Conservation (phyloP, 2,113 vertebrate species). For the Anguilla rostrata region DNA sequence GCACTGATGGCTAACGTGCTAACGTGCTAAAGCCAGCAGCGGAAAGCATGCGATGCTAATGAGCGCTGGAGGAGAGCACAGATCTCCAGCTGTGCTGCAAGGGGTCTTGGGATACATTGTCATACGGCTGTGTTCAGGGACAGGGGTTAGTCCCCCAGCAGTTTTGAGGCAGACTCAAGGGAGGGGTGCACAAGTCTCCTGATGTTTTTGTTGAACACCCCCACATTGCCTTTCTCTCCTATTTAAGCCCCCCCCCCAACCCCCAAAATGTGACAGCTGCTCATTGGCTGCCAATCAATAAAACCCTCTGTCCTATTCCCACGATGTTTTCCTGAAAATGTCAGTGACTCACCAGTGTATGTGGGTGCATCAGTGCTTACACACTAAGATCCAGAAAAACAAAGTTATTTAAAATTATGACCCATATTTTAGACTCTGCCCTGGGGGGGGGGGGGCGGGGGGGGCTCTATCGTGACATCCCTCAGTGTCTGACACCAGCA, state of each 20-base stretch:
- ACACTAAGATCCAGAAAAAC: no score
- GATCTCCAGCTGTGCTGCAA: conserved; percentile 26
- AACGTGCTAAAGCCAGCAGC: background rate
- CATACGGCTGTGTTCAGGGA: background rate
- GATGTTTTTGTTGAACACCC: background rate
- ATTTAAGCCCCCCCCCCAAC: no score
- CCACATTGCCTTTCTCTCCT: background rate
- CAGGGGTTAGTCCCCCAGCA: background rate
- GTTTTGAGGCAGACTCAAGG: conserved; percentile 9
- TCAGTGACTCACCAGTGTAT: background rate
- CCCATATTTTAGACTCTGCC: no score
- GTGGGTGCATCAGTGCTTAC: background rate
- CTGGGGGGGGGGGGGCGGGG: no score
- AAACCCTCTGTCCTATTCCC: conserved; percentile 4
- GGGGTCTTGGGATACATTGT: background rate
- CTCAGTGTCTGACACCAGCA: no score
- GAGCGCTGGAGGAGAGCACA: background rate
- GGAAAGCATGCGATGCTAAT: background rate
- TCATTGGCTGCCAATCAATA: conserved; percentile 5
- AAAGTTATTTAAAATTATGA: no score
- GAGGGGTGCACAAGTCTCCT: background rate
- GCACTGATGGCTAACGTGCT: conserved; percentile 31
- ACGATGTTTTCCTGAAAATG: conserved; percentile 6
- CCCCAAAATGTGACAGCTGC: conserved; percentile 13
- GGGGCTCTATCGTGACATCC: no score